These are phyloP conservation scores for Hypotaenidia philippensis DNA, from an alignment of 2,797 vertebrate genomes.

Conservation along the genomic window DNA sequence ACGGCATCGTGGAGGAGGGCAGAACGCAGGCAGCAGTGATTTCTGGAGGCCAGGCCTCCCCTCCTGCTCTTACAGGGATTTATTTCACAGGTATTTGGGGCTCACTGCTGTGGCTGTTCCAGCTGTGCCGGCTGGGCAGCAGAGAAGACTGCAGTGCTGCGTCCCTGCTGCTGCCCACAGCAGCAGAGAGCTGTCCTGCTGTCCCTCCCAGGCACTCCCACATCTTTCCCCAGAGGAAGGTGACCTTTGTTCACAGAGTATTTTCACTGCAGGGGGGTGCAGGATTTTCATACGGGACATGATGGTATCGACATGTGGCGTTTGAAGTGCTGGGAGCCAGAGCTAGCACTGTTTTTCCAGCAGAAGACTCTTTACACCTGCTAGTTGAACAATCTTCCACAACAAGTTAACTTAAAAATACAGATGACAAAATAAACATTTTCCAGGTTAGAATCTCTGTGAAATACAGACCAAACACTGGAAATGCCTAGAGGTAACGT, in stretches of 20 bases:
- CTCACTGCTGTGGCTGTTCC: too few relatives aligned
- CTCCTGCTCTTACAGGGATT: background rate
- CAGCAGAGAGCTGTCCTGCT: background rate
- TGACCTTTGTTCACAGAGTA: conserved; percentile 16
- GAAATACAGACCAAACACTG: background rate
- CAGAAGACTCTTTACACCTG: background rate
- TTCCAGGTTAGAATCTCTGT: background rate
- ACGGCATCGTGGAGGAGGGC: background rate
- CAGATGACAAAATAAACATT: background rate
- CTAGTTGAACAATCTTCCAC: background rate
- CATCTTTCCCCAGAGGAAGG: background rate
- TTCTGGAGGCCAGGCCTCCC: background rate
- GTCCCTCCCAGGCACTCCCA: background rate
- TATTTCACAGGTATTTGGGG: background rate
- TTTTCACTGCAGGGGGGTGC: background rate
- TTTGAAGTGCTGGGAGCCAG: conserved; percentile 4
- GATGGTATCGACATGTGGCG: background rate
- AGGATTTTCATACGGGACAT: background rate
- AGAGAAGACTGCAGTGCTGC: background rate
- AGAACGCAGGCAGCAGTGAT: background rate
- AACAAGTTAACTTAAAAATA: background rate
- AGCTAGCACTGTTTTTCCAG: background rate
- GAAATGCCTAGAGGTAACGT: background rate
- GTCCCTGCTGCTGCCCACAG: background rate
- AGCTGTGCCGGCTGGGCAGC: too few relatives aligned